Evolutionary conservation across 2,888 invertebrate species (phyloP).

Genomic region (Escarpia spicata): DNA sequence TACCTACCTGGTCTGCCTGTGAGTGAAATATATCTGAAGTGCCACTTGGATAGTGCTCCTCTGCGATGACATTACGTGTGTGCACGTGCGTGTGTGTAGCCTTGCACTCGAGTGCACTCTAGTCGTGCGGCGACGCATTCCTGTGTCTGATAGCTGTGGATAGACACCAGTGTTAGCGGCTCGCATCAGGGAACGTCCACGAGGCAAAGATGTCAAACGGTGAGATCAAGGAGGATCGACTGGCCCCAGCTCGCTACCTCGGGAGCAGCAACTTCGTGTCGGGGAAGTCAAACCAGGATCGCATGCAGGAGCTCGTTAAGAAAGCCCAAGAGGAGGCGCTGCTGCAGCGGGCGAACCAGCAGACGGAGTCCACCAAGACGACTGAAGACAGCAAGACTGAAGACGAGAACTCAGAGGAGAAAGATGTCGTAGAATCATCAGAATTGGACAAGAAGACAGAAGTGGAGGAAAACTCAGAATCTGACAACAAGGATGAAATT

Average conservation of each 20-base stretch:
- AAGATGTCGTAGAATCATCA: background rate
- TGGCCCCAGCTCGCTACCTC: conserved; percentile 18
- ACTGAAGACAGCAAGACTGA: background rate
- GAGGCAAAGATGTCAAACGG: conserved; percentile 18
- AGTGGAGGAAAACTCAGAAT: background rate
- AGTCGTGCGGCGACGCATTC: background rate
- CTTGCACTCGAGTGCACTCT: background rate
- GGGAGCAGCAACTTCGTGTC: conserved; percentile 22
- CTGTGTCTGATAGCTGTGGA: background rate
- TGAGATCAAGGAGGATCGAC: conserved; percentile 8
- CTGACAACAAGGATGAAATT: background rate
- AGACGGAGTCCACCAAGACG: background rate
- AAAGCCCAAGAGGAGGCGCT: background rate
- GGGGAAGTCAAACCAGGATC: conserved; percentile 18
- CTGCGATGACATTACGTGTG: background rate
- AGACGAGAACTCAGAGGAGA: background rate
- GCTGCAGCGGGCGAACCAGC: background rate
- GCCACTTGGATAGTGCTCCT: background rate
- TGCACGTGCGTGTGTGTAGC: background rate
- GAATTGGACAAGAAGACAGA: background rate
- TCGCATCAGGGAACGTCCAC: background rate
- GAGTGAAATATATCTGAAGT: background rate
- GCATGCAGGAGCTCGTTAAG: background rate
- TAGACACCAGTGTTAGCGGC: background rate
- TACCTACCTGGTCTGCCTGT: background rate